A percentile compares a stretch with the other conserved stretches of the same genome.
These are phyloP conservation scores for Protophormia terraenovae DNA, from an alignment of 2,888 invertebrate genomes.

Conservation along the genomic window DNA sequence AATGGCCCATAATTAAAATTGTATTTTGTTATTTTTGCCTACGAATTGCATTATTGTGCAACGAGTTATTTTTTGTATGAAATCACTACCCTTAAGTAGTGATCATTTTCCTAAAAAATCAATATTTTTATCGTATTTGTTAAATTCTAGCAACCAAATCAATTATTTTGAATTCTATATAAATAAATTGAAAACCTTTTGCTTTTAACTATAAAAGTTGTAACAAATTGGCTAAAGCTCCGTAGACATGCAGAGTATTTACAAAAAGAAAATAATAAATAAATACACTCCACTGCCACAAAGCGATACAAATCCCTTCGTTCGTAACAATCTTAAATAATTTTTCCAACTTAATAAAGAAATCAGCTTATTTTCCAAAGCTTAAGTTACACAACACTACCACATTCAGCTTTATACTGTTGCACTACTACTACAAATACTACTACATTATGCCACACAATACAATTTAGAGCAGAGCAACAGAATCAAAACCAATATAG, in stretches of 20 bases:
- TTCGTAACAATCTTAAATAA: conserved; percentile 44
- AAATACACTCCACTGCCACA: conserved; percentile 33
- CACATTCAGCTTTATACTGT: background rate
- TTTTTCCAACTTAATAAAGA: conserved; percentile 41
- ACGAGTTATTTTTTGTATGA: no score
- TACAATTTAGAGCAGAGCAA: background rate
- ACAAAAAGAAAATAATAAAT: no score
- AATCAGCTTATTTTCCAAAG: conserved; percentile 55
- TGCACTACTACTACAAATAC: no score
- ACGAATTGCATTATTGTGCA: no score
- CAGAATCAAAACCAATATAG: conserved; percentile 22
- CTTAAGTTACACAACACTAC: conserved; percentile 29
- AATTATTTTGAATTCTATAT: background rate
- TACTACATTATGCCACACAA: background rate
- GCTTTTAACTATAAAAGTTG: background rate
- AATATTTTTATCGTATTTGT: no score
- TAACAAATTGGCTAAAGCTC: conserved; percentile 12
- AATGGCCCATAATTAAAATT: no score
- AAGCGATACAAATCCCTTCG: conserved; percentile 31
- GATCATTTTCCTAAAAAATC: no score
- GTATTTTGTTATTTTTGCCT: no score
- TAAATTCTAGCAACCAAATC: background rate
- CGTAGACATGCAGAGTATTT: background rate
- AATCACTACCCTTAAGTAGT: no score
- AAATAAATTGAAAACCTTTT: background rate